Evolutionary conservation across 2,113 vertebrate genomes (phyloP), one percentile per base, ranked within the genome.

Genomic region (Rhinichthys klamathensis): DNA sequence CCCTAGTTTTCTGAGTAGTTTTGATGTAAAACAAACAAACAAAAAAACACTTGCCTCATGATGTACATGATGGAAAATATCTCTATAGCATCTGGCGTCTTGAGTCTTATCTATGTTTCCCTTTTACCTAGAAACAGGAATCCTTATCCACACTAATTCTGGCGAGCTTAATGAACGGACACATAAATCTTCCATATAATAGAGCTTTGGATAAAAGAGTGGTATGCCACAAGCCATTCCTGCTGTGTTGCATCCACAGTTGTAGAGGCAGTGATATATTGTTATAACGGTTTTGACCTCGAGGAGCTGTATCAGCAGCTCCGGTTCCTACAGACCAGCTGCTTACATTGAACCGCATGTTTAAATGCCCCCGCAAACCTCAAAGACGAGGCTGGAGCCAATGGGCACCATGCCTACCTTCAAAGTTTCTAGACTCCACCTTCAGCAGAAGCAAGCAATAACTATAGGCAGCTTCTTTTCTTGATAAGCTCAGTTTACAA

Each of bases 231-330:
- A 81, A 69, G 11, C 61, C 60, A 51, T 30, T 63, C 61, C 44
- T 79, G 67, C 73, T 73, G 51, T 21, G 16, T 58, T 81, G 63
- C 38, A 46, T 32, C n/a, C 84, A 35, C 44, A 30, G 25, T 25
- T 13, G 30, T 73, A 46, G 54, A 70, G 84, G 46, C 79, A 77
- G 83, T 92, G 72, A 93, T 92, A 90, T 92, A 92, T 92, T 92
- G 87, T 92, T 92, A 87, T 89, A 88, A 72, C 85, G 84, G 65
- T 41, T 84, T 82, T 89, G 89, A 92, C 91, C 89, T 30, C 41
- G 74, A 70, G 58, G 30, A 23, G 88, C 90, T 90, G 87, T 85
- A 89, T 94, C 91, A 91, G 93, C 92, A 88, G 69, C 86, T 89
- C 85, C 56, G 73, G 60, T 27, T 65, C 76, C n/a, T 23, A 32